Evolutionary conservation across 2,113 vertebrate species (phyloP), one percentile per base, ranked within the genome.

Genomic region (Synodontis membranacea): DNA sequence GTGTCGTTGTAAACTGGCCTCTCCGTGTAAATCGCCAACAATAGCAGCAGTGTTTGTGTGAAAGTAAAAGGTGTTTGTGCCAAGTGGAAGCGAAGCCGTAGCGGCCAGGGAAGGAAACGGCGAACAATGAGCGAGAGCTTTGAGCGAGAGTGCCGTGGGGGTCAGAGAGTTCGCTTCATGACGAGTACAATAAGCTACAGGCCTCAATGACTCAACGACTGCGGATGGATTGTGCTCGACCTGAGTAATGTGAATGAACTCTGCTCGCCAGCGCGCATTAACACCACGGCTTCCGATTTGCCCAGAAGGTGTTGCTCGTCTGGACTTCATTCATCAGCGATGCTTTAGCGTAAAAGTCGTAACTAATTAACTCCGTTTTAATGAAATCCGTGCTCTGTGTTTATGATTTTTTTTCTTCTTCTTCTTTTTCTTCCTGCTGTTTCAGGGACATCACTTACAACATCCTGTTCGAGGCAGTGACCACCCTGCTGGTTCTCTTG

Each of bases 391-490:
- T 12, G 23, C 37, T 54, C n/a, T 19, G 17, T 50, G 66, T 31
- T 82, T 4, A 15, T 82, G 42, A 66, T 87, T 44, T 74, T 46
- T 46, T 42, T 60, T 23, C 54, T 83, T 84, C 2, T 72, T 68
- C 56, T 39, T 39, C 37, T 7, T 74, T 48, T 70, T 60, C 19
- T 76, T 42, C 31, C 34, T 46, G 81, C 15, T 31, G 82, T 87
- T 90, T 37, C 90, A 99, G 98, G 82, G 97, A 99, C 91, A 97
- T 99, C 92, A 99, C 98, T 0, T 99, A 99, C 88, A 96, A 95
- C 93, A 97, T 99, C 93, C 96, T 98, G 83, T 94, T 99, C 90
- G 98, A 99, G 92, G 97, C 98, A 0, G 96, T 99, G 88, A 98
- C 97, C 28, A 96, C 96, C 0, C 95, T 99, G 80, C 92, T 99